Percentiles rank a stretch among this genome's conserved stretches.
These are phyloP conservation scores for Darevskia mixta DNA, from an alignment of 2,797 vertebrate genomes.

Conservation along the genomic window DNA sequence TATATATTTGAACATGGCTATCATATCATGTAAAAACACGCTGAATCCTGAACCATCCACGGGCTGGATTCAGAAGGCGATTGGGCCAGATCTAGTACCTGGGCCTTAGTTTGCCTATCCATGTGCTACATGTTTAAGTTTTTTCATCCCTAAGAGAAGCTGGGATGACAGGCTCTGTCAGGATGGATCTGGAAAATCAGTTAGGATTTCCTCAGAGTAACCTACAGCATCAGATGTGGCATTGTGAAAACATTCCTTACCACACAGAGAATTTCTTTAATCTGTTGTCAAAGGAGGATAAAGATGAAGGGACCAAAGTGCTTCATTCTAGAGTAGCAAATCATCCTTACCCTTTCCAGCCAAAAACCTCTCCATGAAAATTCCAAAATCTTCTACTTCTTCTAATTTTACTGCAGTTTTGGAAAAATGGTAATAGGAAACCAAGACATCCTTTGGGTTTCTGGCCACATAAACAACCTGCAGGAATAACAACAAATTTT, in stretches of 20 bases:
- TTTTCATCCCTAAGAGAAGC: too few species aligned
- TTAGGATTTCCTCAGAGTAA: background rate
- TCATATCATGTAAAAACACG: too few species aligned
- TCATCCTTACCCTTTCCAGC: conserved; percentile 44
- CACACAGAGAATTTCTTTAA: too few species aligned
- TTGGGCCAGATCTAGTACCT: too few species aligned
- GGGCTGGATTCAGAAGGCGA: too few species aligned
- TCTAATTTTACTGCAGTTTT: background rate
- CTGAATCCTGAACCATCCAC: too few species aligned
- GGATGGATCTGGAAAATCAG: background rate
- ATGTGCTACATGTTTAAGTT: too few species aligned
- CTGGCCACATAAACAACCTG: conserved; percentile 58
- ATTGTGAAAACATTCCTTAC: background rate
- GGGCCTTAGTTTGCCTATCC: too few species aligned
- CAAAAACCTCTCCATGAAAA: conserved; percentile 50
- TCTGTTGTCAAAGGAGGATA: background rate
- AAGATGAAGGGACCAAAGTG: background rate
- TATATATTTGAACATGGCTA: too few species aligned
- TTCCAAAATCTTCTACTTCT: conserved; percentile 27
- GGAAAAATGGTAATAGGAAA: conserved; percentile 55
- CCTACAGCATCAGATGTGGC: background rate
- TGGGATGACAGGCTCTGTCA: too few species aligned
- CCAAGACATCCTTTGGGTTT: conserved; percentile 54
- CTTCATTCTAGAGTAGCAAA: background rate
- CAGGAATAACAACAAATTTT: background rate